phyloP scores from a whole-genome alignment of 2,888 invertebrate genomes.

The Suillia variegata region DNA sequence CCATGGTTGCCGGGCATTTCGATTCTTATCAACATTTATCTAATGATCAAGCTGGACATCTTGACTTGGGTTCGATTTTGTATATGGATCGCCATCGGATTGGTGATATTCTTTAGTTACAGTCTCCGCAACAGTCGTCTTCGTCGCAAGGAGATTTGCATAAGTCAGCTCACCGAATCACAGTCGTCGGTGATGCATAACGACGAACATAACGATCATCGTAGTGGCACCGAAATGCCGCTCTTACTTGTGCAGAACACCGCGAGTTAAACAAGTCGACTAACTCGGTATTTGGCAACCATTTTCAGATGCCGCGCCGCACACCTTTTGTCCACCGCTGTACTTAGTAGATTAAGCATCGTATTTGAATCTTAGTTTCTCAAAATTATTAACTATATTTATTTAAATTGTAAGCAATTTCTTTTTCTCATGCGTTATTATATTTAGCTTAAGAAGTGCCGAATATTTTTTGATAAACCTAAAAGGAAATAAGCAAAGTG shows the following conservation, averaged over 20 bases:
- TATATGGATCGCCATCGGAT: slow-evolving; percentile 78
- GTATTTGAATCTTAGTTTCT: too few species aligned
- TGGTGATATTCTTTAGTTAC: slow-evolving; percentile 67
- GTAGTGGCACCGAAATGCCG: slow-evolving; percentile 31
- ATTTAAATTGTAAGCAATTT: background rate
- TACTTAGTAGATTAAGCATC: too few species aligned
- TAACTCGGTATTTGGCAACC: too few species aligned
- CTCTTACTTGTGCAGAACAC: slow-evolving; percentile 31
- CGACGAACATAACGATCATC: slow-evolving; percentile 20
- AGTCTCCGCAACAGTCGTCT: slow-evolving; percentile 65
- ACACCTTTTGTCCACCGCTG: background rate
- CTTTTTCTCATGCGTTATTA: too few species aligned
- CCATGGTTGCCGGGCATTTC: slow-evolving; percentile 82
- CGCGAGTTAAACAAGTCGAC: slow-evolving; percentile 19
- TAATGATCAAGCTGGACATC: slow-evolving; percentile 70
- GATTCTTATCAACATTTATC: slow-evolving; percentile 80
- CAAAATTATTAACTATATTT: too few species aligned
- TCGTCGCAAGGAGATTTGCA: slow-evolving; percentile 37
- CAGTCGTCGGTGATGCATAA: slow-evolving; percentile 14
- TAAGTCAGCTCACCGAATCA: slow-evolving; percentile 30
- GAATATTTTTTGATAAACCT: too few species aligned
- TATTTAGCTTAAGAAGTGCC: too few species aligned
- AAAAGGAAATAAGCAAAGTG: too few species aligned
- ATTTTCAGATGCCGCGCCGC: too few species aligned
- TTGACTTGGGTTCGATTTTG: slow-evolving; percentile 84